Evolutionary conservation across 2,113 vertebrate species (phyloP).

Genomic region (Strix uralensis): DNA sequence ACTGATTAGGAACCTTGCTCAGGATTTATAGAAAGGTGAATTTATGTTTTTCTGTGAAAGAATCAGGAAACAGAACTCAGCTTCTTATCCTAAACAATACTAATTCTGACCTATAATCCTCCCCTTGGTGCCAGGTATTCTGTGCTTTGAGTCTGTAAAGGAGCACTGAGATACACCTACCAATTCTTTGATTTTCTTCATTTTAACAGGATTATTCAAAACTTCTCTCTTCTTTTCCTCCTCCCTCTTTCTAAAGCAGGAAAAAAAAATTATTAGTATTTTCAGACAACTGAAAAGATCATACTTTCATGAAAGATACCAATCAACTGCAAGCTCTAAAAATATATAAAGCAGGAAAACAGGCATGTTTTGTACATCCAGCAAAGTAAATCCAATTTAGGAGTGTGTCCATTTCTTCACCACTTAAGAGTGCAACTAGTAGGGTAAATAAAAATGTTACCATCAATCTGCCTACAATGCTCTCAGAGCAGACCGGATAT

Average conservation of each 20-base stretch:
- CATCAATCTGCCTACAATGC: not conserved
- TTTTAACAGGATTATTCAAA: conserved; percentile 95
- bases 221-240: conserved; percentile 95
- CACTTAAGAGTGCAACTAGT: too few species aligned
- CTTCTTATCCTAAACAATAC: accelerated
- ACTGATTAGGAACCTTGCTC: not conserved
- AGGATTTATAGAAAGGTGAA: not conserved
- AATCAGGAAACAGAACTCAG: not conserved
- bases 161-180: conserved; percentile 66
- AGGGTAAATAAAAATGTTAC: not conserved
- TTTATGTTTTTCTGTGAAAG: not conserved
- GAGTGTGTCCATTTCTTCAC: not conserved
- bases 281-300: not conserved
- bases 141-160: not conserved
- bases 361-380: too few species aligned
- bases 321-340: not conserved
- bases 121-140: not conserved
- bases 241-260: conserved; percentile 85
- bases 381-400: not conserved
- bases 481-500: not conserved
- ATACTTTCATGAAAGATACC: not conserved
- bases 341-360: not conserved
- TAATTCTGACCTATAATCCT: not conserved
- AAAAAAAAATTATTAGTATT: not conserved
- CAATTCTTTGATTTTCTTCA: conserved; percentile 96